Base-by-base conservation (phyloP, 2,797 vertebrate genomes). In the Glossophaga mutica region DNA sequence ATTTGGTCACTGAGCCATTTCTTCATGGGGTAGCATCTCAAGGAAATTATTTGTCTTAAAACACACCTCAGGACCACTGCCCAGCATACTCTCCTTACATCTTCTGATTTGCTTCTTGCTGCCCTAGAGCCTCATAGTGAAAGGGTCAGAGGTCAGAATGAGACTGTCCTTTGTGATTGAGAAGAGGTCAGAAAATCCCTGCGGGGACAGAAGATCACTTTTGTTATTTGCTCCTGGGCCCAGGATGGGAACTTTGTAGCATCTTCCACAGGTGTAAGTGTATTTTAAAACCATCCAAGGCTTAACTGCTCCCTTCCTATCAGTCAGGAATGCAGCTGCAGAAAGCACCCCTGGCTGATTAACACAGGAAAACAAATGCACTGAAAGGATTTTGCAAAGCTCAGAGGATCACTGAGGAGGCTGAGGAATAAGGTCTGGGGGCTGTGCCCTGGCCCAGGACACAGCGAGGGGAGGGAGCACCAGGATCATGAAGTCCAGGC, bases 41-140 rank as follows among this genome's bases (percentile, higher is more conserved):
- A 68, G 52, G 39, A 52, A 93, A 59, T 32, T 71, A 0, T 21
- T 39, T 67, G 52, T n/a, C 46, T 71, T 52, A 90, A 29, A 76
- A 68, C 11, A 24, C 3, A 52, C 1, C 34, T 42, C 65, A 42
- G 24, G 55, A 32, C 24, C 14, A 5, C 42, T 76, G 15, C 44
- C 26, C 0, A 11, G 73, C 6, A 52, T 9, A 65, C 21, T 29
- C 11, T n/a, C n/a, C n/a, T 52, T 70, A 3, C 21, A 3, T 59
- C 19, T 91, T 29, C 3, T 87, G 12, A 44, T 11, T 52, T 70
- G 18, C 2, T 59, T 67, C 22, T 84, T 87, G 6, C 9, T 84
- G 26, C 14, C 7, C 9, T 5, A 12, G 9, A 39, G 3, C 3
- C 44, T 90, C 18, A 32, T 0, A 9, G 0, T 6, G 32, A 44